Evolutionary conservation across 2,797 vertebrate genomes (phyloP).

Genomic region (Agapornis canus): DNA sequence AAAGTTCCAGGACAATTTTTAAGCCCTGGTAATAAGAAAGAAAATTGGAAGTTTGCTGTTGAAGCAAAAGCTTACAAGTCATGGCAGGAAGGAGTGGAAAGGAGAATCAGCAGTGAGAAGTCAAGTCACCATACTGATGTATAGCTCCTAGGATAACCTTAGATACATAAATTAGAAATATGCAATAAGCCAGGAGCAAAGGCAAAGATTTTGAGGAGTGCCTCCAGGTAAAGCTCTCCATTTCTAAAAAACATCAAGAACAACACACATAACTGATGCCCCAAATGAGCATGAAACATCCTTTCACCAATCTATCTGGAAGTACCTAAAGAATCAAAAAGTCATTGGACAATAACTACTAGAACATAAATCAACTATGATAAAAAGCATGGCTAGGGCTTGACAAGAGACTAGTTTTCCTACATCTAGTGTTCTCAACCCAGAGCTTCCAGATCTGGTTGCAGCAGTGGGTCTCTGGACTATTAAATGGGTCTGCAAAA

Average conservation of each 20-base stretch:
- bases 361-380: background rate
- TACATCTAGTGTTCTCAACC: background rate
- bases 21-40: background rate
- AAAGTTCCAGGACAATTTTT: background rate
- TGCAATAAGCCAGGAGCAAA: background rate
- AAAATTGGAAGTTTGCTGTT: background rate
- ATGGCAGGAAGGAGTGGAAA: background rate
- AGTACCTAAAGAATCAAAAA: background rate
- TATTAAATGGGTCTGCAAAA: background rate
- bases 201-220: background rate
- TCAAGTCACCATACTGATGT: background rate
- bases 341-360: background rate
- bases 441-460: background rate
- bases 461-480: background rate
- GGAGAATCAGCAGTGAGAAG: background rate
- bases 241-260: background rate
- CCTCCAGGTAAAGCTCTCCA: fast-evolving
- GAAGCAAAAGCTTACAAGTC: background rate
- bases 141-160: background rate
- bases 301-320: background rate
- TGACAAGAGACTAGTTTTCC: background rate
- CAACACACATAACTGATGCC: background rate
- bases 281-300: background rate
- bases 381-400: background rate
- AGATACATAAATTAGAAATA: background rate